A percentile compares a stretch with the other conserved stretches of the same genome.
Evolutionary conservation across 2,797 vertebrate genomes (phyloP).

Genomic region (Euthynnus affinis): DNA sequence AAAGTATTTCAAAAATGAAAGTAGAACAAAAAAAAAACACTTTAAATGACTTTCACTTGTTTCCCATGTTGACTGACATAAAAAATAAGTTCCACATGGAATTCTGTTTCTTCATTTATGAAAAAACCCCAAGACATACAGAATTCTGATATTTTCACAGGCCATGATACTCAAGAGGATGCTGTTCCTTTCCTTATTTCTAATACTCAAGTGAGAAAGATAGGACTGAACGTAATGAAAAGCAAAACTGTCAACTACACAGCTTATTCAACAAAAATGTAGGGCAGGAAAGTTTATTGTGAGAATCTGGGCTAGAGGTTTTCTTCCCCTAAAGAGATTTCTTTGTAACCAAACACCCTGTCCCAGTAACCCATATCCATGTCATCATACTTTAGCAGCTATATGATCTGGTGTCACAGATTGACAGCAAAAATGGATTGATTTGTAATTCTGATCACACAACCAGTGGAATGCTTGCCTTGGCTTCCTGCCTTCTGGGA

Average conservation of each 20-base stretch:
- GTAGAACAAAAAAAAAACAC: neutral
- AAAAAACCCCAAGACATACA: conserved; percentile 15
- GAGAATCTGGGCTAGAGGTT: conserved; percentile 61
- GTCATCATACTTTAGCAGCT: conserved; percentile 54
- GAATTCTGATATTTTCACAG: conserved; percentile 41
- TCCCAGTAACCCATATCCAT: conserved; percentile 74
- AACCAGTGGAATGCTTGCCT: conserved; percentile 69
- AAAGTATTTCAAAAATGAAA: conserved; percentile 23
- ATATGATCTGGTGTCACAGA: conserved; percentile 60
- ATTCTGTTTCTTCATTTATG: conserved; percentile 37
- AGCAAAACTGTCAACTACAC: conserved; percentile 52
- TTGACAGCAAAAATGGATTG: conserved; percentile 70
- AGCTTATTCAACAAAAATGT: conserved; percentile 62
- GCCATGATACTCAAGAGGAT: conserved; percentile 34
- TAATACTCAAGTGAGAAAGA: conserved; percentile 34
- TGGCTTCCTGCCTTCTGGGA: conserved; percentile 71
- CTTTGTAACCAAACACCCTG: conserved; percentile 61
- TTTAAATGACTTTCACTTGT: conserved; percentile 25
- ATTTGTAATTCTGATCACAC: conserved; percentile 76
- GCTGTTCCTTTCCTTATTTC: conserved; percentile 25
- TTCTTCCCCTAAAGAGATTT: conserved; percentile 57
- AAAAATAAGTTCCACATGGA: conserved; percentile 9
- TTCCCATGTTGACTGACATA: conserved; percentile 4
- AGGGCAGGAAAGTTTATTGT: conserved; percentile 71
- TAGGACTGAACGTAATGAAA: conserved; percentile 38